These are phyloP conservation scores for Tachysurus vachellii DNA, from an alignment of 2,113 vertebrate species.

Conservation along the genomic window DNA sequence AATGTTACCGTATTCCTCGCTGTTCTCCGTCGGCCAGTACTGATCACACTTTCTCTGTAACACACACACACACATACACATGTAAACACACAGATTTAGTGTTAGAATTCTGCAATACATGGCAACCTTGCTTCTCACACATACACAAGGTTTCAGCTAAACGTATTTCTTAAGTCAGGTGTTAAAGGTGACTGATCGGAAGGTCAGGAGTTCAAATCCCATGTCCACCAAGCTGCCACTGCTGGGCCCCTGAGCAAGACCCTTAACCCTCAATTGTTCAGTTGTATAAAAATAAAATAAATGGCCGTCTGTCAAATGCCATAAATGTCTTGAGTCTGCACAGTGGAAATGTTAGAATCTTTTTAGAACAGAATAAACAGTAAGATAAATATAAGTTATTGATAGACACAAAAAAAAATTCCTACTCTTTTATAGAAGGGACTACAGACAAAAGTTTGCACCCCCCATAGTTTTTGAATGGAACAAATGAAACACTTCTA, in stretches of 20 bases:
- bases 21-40: slow-evolving; percentile 92
- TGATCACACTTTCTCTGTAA: slow-evolving; percentile 92
- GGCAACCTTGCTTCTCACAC: not conserved
- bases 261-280: too few species aligned
- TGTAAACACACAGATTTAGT: not conserved
- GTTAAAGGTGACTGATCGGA: not conserved
- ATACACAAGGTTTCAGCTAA: not conserved
- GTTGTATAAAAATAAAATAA: too few species aligned
- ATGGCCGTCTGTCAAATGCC: too few species aligned
- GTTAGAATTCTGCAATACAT: not conserved
- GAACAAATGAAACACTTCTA: too few species aligned
- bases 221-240: too few species aligned
- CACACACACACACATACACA: slow-evolving; percentile 19
- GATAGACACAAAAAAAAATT: not conserved
- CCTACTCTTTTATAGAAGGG: not conserved
- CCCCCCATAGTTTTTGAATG: too few species aligned
- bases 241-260: too few species aligned
- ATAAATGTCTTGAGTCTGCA: not conserved
- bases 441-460: not conserved
- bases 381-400: not conserved
- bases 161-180: not conserved
- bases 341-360: not conserved
- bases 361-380: not conserved
- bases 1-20: slow-evolving; percentile 89
- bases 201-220: too few species aligned